phyloP scores from a whole-genome alignment of 53 echinoderm and acorn worm genomes.

The Pentamera pediparva region DNA sequence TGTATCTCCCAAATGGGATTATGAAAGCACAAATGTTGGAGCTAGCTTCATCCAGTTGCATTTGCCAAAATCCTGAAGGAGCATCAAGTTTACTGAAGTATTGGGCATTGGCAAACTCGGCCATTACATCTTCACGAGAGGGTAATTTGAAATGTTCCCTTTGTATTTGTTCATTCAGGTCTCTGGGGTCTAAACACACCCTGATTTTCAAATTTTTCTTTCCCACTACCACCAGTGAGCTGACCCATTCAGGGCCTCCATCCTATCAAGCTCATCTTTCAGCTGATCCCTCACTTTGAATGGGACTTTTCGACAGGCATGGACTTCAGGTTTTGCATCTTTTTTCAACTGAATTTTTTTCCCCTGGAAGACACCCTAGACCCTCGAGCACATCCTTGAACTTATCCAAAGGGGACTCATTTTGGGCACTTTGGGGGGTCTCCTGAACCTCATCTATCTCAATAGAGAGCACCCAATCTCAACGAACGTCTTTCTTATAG shows the following conservation, averaged over 20 bases:
- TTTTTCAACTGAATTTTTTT: neutral
- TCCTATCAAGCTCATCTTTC: slow-evolving; percentile 17
- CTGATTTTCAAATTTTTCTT: slow-evolving; percentile 50
- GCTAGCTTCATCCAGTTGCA: slow-evolving; percentile 40
- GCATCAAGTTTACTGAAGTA: slow-evolving; percentile 42
- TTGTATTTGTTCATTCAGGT: slow-evolving; percentile 41
- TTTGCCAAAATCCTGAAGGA: slow-evolving; percentile 32
- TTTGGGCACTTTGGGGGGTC: neutral
- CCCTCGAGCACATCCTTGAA: slow-evolving; percentile 11
- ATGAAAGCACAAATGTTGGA: slow-evolving; percentile 36
- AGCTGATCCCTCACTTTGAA: neutral
- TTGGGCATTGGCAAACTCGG: slow-evolving; percentile 46
- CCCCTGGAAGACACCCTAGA: slow-evolving; percentile 10
- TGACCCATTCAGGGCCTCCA: slow-evolving; percentile 35
- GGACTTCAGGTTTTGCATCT: neutral
- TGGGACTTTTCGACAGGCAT: slow-evolving; percentile 33
- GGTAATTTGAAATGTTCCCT: slow-evolving; percentile 40
- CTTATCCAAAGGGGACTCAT: neutral
- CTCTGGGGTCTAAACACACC: slow-evolving; percentile 49
- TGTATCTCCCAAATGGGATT: slow-evolving; percentile 32
- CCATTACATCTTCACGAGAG: slow-evolving; percentile 33
- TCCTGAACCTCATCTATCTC: neutral
- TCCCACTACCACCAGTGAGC: slow-evolving; percentile 20
- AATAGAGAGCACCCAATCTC: too few relatives aligned
- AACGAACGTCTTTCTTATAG: too few relatives aligned